Evolutionary conservation across 64 coral and sea anemone species (phyloP).

Genomic region (Catalaphyllia jardinei): DNA sequence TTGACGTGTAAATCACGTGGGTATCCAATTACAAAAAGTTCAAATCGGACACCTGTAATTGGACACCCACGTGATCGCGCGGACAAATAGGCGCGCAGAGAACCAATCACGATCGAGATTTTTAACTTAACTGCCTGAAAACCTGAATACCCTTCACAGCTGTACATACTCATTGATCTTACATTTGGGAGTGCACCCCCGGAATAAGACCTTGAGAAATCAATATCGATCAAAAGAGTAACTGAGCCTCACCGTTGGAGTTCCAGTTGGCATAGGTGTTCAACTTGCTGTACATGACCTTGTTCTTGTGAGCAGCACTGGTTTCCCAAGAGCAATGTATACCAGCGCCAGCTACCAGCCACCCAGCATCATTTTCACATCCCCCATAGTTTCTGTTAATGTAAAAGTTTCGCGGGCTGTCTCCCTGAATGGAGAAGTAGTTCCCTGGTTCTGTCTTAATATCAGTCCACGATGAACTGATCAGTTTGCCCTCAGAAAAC

Average conservation of each 20-base stretch:
- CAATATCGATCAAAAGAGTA: too few species aligned
- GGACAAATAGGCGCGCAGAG: too few species aligned
- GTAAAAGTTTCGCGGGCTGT: constrained; percentile 31
- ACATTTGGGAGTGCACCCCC: too few species aligned
- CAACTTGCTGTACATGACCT: constrained; percentile 27
- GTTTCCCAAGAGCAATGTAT: constrained; percentile 21
- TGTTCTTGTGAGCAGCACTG: background rate
- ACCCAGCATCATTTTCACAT: background rate
- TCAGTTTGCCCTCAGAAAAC: background rate
- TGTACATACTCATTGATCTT: too few species aligned
- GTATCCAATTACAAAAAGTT: too few species aligned
- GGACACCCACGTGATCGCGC: too few species aligned
- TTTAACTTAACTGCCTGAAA: too few species aligned
- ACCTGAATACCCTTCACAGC: too few species aligned
- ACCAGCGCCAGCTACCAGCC: background rate
- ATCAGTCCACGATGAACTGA: constrained; percentile 33
- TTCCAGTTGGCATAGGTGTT: constrained; percentile 25
- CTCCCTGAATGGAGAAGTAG: constrained; percentile 24
- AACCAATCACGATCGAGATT: too few species aligned
- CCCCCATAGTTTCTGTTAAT: constrained; percentile 30
- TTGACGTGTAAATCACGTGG: too few species aligned
- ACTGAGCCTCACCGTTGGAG: background rate
- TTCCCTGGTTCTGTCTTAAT: background rate
- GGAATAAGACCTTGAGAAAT: too few species aligned
- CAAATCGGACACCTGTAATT: too few species aligned